Conservation (phyloP, 2,797 vertebrate genomes). For the Rhadinocentrus ornatus region DNA sequence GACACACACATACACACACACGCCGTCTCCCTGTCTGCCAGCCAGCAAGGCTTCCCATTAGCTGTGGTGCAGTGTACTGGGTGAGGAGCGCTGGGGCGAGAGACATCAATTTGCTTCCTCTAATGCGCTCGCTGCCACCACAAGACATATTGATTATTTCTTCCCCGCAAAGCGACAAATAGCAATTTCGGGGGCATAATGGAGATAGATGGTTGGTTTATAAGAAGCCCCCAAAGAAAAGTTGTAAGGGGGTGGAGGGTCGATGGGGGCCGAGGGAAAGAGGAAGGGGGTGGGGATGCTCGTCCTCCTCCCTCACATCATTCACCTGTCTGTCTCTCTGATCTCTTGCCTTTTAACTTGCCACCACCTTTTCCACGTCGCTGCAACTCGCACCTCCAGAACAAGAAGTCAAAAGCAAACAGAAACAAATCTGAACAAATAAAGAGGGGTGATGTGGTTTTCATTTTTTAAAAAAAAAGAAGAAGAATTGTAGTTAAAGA, state of each 20-base stretch:
- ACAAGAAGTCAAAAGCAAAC: slow-evolving; percentile 21
- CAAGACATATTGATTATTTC: slow-evolving; percentile 87
- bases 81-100: slow-evolving; percentile 80
- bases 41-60: slow-evolving; percentile 79
- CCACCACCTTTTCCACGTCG: slow-evolving; percentile 8
- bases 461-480: neutral
- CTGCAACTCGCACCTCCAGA: slow-evolving; percentile 4
- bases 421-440: slow-evolving; percentile 12
- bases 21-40: slow-evolving; percentile 68
- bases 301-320: slow-evolving; percentile 18
- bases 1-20: slow-evolving; percentile 47
- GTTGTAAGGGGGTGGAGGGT: slow-evolving; percentile 61
- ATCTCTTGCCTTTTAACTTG: slow-evolving; percentile 37
- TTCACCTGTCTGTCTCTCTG: slow-evolving; percentile 13
- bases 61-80: slow-evolving; percentile 77
- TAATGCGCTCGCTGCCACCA: slow-evolving; percentile 84
- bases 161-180: slow-evolving; percentile 85
- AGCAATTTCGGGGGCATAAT: slow-evolving; percentile 84
- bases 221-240: slow-evolving; percentile 79
- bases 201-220: slow-evolving; percentile 85
- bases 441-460: slow-evolving; percentile 7
- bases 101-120: slow-evolving; percentile 85
- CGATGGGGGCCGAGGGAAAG: neutral
- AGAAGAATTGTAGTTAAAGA: neutral
- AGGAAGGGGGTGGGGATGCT: slow-evolving; percentile 27